These are phyloP conservation scores for Oikopleura dioica DNA, from an alignment of 23 tunicate genomes.

Conservation along the genomic window DNA sequence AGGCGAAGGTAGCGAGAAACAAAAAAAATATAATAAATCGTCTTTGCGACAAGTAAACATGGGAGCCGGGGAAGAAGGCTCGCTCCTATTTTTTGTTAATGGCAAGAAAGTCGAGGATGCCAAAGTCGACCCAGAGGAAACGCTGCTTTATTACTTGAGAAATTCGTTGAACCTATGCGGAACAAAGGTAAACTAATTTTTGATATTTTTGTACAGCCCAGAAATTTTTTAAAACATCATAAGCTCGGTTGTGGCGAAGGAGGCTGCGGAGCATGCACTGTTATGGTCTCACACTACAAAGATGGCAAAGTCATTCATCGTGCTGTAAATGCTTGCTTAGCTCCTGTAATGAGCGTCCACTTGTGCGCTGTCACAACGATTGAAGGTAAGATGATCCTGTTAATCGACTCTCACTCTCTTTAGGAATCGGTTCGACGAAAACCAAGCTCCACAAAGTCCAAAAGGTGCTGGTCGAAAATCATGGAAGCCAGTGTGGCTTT, in stretches of 20 bases:
- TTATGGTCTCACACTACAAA: slow-evolving; percentile 63
- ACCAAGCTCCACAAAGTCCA: slow-evolving; percentile 35
- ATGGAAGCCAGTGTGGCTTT: slow-evolving; percentile 91
- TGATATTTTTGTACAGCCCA: too few relatives aligned
- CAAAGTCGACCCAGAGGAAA: slow-evolving; percentile 7
- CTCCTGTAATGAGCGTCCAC: slow-evolving; percentile 39
- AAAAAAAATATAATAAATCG: too few relatives aligned
- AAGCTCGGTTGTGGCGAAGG: slow-evolving; percentile 99
- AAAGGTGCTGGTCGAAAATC: slow-evolving; percentile 26
- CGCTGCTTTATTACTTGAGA: slow-evolving; percentile 1
- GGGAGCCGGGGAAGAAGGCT: too few relatives aligned
- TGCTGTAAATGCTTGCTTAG: slow-evolving; percentile 61
- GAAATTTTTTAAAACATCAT: too few relatives aligned
- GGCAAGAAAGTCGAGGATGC: not conserved
- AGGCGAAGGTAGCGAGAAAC: too few relatives aligned
- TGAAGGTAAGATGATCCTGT: too few relatives aligned
- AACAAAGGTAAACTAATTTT: too few relatives aligned
- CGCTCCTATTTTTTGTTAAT: not conserved
- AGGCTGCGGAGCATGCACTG: slow-evolving; percentile 94
- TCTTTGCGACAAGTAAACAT: too few relatives aligned
- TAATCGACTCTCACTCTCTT: too few relatives aligned
- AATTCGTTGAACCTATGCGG: not conserved
- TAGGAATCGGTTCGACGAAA: slow-evolving; percentile 70
- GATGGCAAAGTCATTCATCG: too few relatives aligned
- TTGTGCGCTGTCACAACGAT: slow-evolving; percentile 56